phyloP scores from a whole-genome alignment of 2,888 invertebrate genomes.

The Diplolepis rosae region DNA sequence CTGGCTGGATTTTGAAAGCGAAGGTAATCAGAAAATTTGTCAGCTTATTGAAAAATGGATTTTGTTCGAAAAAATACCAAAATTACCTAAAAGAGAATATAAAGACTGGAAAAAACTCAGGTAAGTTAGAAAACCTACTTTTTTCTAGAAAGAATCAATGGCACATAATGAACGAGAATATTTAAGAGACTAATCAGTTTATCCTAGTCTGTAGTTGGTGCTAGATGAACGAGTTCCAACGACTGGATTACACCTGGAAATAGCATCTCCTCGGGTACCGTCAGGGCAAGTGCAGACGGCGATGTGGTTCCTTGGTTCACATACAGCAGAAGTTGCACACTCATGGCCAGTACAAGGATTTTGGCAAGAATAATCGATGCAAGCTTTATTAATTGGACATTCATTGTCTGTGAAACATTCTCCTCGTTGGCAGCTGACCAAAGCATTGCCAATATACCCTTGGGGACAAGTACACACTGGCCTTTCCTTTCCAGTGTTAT shows the following conservation, averaged over 20 bases:
- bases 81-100: no score
- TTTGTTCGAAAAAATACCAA: no score
- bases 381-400: constrained; percentile 84
- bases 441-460: constrained; percentile 86
- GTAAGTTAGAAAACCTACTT: no score
- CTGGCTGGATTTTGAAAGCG: no score
- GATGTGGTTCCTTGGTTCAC: constrained; percentile 84
- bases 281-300: constrained; percentile 88
- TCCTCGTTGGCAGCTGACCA: constrained; percentile 83
- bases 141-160: neutral
- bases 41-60: no score
- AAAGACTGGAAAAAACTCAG: no score
- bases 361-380: constrained; percentile 82
- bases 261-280: constrained; percentile 79
- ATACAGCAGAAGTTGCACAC: constrained; percentile 85
- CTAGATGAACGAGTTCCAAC: constrained; percentile 31
- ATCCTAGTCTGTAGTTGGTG: neutral
- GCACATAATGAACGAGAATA: neutral
- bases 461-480: constrained; percentile 90
- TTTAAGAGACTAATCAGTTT: neutral
- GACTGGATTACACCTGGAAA: constrained; percentile 74
- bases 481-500: constrained; percentile 86
- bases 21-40: no score
- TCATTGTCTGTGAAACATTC: constrained; percentile 87
- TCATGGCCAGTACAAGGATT: constrained; percentile 84